Evolutionary conservation across 2,888 invertebrate genomes (phyloP).

Genomic region (Lamproptera curius): DNA sequence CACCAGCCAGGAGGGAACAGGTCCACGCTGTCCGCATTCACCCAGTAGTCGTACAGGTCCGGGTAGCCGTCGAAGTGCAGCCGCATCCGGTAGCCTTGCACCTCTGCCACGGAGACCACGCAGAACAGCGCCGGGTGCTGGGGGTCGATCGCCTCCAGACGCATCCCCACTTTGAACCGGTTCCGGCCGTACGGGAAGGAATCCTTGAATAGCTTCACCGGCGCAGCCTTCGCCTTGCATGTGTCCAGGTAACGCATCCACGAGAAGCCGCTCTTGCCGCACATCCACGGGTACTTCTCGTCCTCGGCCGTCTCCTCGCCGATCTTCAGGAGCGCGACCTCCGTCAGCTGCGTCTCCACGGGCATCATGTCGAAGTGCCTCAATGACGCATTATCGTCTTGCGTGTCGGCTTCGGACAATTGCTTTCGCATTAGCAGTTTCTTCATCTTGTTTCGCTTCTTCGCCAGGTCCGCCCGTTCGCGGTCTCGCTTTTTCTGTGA

Average conservation of each 20-base stretch:
- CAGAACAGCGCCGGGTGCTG: constrained; percentile 93
- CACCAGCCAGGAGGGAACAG: constrained; percentile 97
- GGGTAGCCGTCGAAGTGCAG: constrained; percentile 95
- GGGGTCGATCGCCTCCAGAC: constrained; percentile 95
- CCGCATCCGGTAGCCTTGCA: constrained; percentile 89
- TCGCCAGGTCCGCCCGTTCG: constrained; percentile 54
- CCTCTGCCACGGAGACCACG: constrained; percentile 90
- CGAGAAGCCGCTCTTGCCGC: constrained; percentile 84
- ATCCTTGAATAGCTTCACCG: constrained; percentile 87
- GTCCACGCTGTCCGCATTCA: constrained; percentile 93
- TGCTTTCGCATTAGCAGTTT: constrained; percentile 62
- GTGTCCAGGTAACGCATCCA: constrained; percentile 88
- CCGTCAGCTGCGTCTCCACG: constrained; percentile 41
- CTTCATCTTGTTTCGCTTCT: constrained; percentile 65
- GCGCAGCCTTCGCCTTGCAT: constrained; percentile 85
- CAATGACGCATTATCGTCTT: constrained; percentile 40
- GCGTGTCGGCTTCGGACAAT: constrained; percentile 45
- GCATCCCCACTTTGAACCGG: constrained; percentile 90
- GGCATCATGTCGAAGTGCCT: constrained; percentile 46
- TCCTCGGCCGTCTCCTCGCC: constrained; percentile 53
- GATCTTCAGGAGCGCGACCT: constrained; percentile 46
- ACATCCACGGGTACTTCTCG: constrained; percentile 83
- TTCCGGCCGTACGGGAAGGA: constrained; percentile 87
- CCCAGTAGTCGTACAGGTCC: constrained; percentile 94
- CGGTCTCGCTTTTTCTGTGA: constrained; percentile 60